Conservation (phyloP, 1,140 invertebrate genomes). For the Drosophila neocordata region DNA sequence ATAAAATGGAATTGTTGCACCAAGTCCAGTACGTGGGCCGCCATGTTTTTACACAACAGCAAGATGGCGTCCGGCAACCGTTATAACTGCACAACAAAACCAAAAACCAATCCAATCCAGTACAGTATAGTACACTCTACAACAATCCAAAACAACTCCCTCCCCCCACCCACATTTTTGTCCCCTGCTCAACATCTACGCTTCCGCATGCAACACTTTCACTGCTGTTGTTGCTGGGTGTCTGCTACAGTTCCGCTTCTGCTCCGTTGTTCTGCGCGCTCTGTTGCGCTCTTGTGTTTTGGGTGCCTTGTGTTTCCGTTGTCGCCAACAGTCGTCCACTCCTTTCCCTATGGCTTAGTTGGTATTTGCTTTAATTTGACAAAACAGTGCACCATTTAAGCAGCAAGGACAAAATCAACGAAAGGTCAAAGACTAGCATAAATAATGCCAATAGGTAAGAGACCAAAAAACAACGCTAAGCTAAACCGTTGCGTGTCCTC, state of each 20-base stretch:
- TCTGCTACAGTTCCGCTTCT: constrained; percentile 61
- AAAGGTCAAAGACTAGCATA: constrained; percentile 65
- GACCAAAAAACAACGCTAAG: constrained; percentile 19
- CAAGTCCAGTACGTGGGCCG: constrained; percentile 24
- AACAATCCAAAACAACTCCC: not conserved
- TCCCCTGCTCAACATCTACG: not conserved
- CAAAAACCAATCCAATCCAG: constrained; percentile 28
- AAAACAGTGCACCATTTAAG: constrained; percentile 60
- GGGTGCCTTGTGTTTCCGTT: constrained; percentile 44
- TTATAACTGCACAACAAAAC: constrained; percentile 34
- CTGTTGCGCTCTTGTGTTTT: constrained; percentile 36
- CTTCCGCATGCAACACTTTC: constrained; percentile 54
- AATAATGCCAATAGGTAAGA: constrained; percentile 48
- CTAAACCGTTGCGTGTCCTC: constrained; percentile 18
- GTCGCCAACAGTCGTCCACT: constrained; percentile 18
- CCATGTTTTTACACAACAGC: constrained; percentile 71
- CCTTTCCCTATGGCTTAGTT: constrained; percentile 45
- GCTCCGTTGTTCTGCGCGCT: constrained; percentile 26
- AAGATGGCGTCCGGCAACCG: constrained; percentile 73
- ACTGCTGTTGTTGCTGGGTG: constrained; percentile 45
- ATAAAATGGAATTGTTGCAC: constrained; percentile 74
- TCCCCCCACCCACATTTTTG: not conserved
- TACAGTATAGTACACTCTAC: no score
- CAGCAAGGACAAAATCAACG: constrained; percentile 17
- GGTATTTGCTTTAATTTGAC: constrained; percentile 68